These are phyloP conservation scores for Pelecanus crispus DNA, from an alignment of 2,113 vertebrate species.

Conservation along the genomic window DNA sequence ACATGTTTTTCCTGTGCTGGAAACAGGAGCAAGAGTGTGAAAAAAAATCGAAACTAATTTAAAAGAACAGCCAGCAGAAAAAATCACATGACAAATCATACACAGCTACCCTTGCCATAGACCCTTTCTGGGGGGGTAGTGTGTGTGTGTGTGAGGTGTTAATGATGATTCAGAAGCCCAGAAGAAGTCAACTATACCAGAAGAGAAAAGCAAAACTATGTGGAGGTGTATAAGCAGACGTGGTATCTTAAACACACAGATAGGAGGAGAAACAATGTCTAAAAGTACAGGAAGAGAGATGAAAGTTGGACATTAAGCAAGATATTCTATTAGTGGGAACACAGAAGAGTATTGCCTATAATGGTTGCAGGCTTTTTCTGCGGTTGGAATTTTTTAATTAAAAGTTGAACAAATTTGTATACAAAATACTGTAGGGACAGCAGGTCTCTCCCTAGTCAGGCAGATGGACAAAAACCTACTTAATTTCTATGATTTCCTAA, in stretches of 20 bases:
- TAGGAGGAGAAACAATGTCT: background rate
- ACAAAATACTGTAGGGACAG: background rate
- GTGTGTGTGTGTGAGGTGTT: background rate
- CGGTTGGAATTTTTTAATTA: background rate
- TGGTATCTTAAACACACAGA: background rate
- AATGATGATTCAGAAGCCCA: background rate
- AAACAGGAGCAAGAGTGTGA: background rate
- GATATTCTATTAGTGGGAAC: background rate
- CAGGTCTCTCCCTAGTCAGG: background rate
- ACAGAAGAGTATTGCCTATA: background rate
- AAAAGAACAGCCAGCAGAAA: background rate
- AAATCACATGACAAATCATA: background rate
- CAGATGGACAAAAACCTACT: background rate
- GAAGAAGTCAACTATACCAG: background rate
- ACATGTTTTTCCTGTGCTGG: background rate
- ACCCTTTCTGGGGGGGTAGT: rapidly evolving
- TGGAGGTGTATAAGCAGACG: rapidly evolving
- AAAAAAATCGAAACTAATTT: background rate
- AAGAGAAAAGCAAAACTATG: background rate
- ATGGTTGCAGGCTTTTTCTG: background rate
- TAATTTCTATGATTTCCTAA: background rate
- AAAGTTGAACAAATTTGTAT: background rate
- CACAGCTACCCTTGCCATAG: background rate
- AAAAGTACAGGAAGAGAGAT: background rate
- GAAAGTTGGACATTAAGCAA: background rate